Percentiles rank a stretch among this genome's conserved stretches.
These are phyloP conservation scores for Nycticebus coucang DNA, from an alignment of 2,113 vertebrate species.

Conservation along the genomic window DNA sequence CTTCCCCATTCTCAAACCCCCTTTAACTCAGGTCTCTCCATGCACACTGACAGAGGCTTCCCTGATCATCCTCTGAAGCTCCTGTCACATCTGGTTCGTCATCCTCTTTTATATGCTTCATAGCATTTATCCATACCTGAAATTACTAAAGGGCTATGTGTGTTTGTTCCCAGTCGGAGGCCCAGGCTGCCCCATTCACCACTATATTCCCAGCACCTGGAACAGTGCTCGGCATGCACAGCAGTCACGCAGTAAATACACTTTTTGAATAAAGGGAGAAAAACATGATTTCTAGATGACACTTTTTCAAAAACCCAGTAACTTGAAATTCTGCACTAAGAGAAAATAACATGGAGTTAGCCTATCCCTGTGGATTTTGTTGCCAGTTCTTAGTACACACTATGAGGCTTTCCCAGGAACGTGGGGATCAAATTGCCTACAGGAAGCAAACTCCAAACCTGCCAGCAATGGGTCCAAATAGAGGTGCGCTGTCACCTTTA, in stretches of 20 bases:
- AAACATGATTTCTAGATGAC: background rate
- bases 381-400: background rate
- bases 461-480: background rate
- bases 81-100: background rate
- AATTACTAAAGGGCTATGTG: background rate
- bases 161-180: background rate
- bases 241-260: background rate
- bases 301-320: background rate
- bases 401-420: background rate
- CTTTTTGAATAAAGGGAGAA: background rate
- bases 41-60: background rate
- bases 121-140: background rate
- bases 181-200: background rate
- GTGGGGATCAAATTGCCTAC: background rate
- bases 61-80: background rate
- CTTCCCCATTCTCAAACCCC: rapidly evolving
- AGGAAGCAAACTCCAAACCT: background rate
- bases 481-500: background rate
- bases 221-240: background rate
- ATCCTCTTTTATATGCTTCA: background rate
- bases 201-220: background rate
- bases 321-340: background rate
- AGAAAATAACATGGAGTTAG: background rate
- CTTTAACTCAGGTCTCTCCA: background rate
- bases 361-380: background rate